A percentile compares a stretch with the other conserved stretches of the same genome.
Evolutionary conservation across 2,888 invertebrate species (phyloP).

Genomic region (Osmoderma eremita): DNA sequence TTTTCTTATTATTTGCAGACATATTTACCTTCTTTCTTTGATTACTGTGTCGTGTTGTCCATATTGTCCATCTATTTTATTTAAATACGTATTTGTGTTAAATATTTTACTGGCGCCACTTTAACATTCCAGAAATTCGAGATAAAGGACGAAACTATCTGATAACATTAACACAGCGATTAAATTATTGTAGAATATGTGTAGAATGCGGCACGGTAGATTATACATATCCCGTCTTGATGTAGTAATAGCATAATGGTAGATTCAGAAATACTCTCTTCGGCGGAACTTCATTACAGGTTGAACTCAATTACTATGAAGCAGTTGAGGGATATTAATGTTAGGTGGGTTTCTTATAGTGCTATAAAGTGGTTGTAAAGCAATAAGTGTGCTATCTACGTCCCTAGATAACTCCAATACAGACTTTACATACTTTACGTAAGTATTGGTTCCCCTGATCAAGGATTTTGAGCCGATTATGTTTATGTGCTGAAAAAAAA

Average conservation of each 20-base stretch:
- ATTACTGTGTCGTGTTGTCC: too few relatives aligned
- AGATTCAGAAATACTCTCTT: background rate
- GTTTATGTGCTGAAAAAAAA: too few relatives aligned
- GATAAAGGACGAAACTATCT: slow-evolving; percentile 8
- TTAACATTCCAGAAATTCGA: background rate
- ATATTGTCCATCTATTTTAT: too few relatives aligned
- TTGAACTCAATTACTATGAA: background rate
- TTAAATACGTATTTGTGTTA: too few relatives aligned
- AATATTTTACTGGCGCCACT: too few relatives aligned
- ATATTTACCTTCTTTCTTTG: too few relatives aligned
- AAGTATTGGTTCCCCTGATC: too few relatives aligned
- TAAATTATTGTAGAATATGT: slow-evolving; percentile 9
- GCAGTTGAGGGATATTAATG: background rate
- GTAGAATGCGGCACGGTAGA: slow-evolving; percentile 14
- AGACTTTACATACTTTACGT: too few relatives aligned
- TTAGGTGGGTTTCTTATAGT: background rate
- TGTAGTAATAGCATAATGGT: slow-evolving; percentile 7
- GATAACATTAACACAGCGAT: slow-evolving; percentile 16
- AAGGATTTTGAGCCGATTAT: too few relatives aligned
- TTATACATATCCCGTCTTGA: slow-evolving; percentile 8
- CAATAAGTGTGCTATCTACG: too few relatives aligned
- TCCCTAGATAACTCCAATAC: too few relatives aligned
- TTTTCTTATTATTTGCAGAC: too few relatives aligned
- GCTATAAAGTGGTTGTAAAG: background rate
- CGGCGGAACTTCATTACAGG: background rate